Base-by-base conservation (phyloP, 1,140 invertebrate genomes). In the Drosophila seguyi region DNA sequence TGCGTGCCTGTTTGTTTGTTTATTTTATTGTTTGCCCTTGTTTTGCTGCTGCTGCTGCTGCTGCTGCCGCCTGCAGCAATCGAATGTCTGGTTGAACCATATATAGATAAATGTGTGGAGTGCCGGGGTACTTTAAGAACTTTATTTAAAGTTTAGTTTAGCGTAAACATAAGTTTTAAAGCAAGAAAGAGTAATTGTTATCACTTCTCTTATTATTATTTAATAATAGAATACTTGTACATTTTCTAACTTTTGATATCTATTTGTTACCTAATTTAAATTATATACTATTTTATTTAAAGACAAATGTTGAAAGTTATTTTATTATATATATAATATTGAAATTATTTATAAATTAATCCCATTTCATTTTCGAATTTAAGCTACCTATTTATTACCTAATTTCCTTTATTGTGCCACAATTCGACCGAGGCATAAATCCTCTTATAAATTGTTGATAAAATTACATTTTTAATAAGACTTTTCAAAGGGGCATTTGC, bases 1-100 rank as follows among this genome's bases (percentile, higher is more conserved):
- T 73, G 55, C 55, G 71, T 74, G 69, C 59, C 48, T 75, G 69
- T 72, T 72, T 72, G 65, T 74, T 75, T 75, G 69, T 75, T 76
- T 65, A 74, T 66, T 75, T 75, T 75, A 63, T 75, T 75, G 69
- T 75, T 75, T 75, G 69, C 69, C 56, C 69, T 76, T 75, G 58
- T 75, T 76, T 75, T 75, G 47, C 47, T 47, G 68, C 66, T 45
- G 41, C 61, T 27, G 27, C 61, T 31, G 29, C 29, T 45, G 41
- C 62, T 34, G 31, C 31, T 48, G 47, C 50, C 22, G 42, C 42
- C 67, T 72, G 66, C 66, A 59, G 68, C 66, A 29, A 72, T 72
- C 66, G 68, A 58, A 48, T 72, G 66, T 72, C 68, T 72, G 66
- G 22, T 36, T 72, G 36, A 42, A 58, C 29, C 47, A 29, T 50